Percentiles rank a stretch among this genome's conserved stretches.
Evolutionary conservation across 2,797 vertebrate genomes (phyloP).

Genomic region (Sardinella longiceps): DNA sequence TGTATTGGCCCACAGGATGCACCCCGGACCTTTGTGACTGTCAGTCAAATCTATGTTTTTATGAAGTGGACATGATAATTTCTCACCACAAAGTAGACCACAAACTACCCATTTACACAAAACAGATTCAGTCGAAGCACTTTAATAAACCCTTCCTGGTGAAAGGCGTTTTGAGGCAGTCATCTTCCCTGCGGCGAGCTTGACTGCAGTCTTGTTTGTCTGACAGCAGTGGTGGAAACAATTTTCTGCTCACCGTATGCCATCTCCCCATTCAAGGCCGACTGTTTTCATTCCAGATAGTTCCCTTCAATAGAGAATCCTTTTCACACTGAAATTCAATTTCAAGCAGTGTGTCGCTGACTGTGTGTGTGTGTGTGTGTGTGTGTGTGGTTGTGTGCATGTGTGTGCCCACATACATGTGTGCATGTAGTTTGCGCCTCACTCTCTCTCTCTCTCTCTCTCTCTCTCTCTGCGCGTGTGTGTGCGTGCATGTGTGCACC

Average conservation of each 20-base stretch:
- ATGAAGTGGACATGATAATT: background rate
- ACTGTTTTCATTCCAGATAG: constrained; percentile 57
- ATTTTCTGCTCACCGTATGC: constrained; percentile 40
- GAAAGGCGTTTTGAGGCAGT: constrained; percentile 1
- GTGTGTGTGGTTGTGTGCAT: background rate
- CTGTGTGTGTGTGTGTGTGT: constrained; percentile 33
- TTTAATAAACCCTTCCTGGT: background rate
- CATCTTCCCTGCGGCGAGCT: background rate
- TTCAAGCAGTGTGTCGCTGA: constrained; percentile 29
- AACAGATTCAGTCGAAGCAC: background rate
- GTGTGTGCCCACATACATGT: background rate
- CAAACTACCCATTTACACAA: background rate
- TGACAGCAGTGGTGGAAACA: constrained; percentile 40
- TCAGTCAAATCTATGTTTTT: background rate
- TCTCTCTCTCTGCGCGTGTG: too few relatives aligned
- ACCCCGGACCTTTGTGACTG: background rate
- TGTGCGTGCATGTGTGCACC: background rate
- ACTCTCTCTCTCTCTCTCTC: too few relatives aligned
- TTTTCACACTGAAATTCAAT: constrained; percentile 22
- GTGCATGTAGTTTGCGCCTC: background rate
- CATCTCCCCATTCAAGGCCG: constrained; percentile 56
- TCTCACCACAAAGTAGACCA: background rate
- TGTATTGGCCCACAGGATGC: background rate
- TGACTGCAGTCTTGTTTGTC: background rate
- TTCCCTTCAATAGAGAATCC: constrained; percentile 49